Evolutionary conservation across 2,797 vertebrate genomes (phyloP).

Genomic region (Pangasius djambal): DNA sequence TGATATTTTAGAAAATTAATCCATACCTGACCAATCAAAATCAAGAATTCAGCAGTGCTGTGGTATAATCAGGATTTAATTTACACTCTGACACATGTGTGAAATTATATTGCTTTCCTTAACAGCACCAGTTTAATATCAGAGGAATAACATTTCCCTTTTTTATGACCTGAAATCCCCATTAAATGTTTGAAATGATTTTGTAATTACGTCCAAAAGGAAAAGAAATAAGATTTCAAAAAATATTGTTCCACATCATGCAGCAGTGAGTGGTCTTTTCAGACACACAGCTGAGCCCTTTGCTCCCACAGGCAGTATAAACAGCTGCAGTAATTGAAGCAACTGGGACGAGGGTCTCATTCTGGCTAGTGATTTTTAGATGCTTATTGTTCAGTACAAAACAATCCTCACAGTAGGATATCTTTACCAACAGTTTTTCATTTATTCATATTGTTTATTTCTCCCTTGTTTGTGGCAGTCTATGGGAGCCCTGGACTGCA

Average conservation of each 20-base stretch:
- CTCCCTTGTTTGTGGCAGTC: neutral
- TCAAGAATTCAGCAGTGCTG: neutral
- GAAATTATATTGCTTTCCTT: neutral
- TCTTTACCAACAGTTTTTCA: neutral
- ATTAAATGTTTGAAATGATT: neutral
- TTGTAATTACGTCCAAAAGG: neutral
- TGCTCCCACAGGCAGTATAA: conserved; percentile 3
- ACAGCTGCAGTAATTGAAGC: conserved; percentile 36
- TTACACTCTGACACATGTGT: neutral
- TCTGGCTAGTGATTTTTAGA: conserved; percentile 10
- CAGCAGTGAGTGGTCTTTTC: conserved; percentile 10
- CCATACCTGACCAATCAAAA: neutral
- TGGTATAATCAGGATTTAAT: neutral
- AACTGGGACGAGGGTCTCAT: neutral
- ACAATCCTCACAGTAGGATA: neutral
- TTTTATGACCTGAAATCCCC: neutral
- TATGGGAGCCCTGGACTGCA: too few species aligned
- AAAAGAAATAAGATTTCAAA: neutral
- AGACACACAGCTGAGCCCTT: conserved; percentile 35
- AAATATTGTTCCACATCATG: neutral
- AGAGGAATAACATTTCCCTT: neutral
- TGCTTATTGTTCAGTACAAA: conserved; percentile 9
- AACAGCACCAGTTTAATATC: neutral
- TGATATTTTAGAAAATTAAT: neutral
- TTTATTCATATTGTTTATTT: conserved; percentile 4